Percentiles rank a stretch among this genome's conserved stretches.
These are phyloP conservation scores for Palaemon carinicauda DNA, from an alignment of 1,140 invertebrate species.

Conservation along the genomic window DNA sequence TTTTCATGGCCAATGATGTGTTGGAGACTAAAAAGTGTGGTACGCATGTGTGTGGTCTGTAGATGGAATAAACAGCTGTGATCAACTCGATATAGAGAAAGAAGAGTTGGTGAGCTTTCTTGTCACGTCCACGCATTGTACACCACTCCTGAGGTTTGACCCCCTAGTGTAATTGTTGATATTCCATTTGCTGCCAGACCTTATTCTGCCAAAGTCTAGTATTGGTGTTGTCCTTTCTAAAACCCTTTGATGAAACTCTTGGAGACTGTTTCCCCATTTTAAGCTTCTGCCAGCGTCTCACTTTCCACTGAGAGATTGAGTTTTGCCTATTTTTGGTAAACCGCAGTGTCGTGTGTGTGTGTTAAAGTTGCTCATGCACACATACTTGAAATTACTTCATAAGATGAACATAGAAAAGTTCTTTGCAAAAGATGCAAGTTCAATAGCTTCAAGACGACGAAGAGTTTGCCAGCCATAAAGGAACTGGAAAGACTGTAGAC, in stretches of 20 bases:
- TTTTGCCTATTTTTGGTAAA: conserved; percentile 44
- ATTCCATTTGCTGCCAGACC: conserved; percentile 55
- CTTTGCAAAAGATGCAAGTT: conserved; percentile 19
- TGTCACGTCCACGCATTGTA: conserved; percentile 45
- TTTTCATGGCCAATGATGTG: conserved; percentile 47
- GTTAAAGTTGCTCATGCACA: conserved; percentile 36
- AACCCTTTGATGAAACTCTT: conserved; percentile 44
- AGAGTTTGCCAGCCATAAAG: conserved; percentile 32
- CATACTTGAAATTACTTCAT: background rate
- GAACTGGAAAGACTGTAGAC: conserved; percentile 31
- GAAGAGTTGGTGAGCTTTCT: conserved; percentile 41
- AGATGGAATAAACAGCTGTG: conserved; percentile 35
- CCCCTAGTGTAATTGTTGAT: conserved; percentile 52
- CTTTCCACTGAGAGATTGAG: conserved; percentile 34
- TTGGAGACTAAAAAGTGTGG: conserved; percentile 45
- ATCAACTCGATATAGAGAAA: conserved; percentile 16
- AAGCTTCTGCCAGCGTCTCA: conserved; percentile 46
- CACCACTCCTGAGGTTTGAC: conserved; percentile 43
- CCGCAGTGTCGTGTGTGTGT: conserved; percentile 26
- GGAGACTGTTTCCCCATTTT: conserved; percentile 40
- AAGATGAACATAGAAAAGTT: background rate
- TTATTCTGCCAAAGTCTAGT: conserved; percentile 58
- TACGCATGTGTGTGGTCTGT: conserved; percentile 45
- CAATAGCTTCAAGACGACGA: conserved; percentile 33
- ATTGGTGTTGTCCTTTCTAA: conserved; percentile 54